Base-by-base conservation (phyloP, 2,113 vertebrate species). In the Caranx ignobilis region DNA sequence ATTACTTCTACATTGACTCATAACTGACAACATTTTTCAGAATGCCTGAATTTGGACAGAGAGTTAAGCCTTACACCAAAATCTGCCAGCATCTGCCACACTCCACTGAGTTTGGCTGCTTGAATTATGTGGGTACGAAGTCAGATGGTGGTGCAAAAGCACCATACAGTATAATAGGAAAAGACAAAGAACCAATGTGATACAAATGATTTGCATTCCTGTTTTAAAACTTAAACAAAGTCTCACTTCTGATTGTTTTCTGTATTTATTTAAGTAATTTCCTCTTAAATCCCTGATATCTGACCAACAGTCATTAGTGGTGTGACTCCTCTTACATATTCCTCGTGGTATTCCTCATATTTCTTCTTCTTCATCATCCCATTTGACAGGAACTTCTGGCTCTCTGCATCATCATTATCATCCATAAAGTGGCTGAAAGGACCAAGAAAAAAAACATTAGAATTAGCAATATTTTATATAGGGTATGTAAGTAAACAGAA, bases 321-420 rank as follows among this genome's bases (percentile, higher is more conserved):
- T 60, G 18, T 15, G 59, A 37, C 21, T 41, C 2, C 41, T 32
- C 96, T 97, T 96, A 99, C 98, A 85, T 95, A 97, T 95, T 99
- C 98, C 90, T 98, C 98, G 9, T 92, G 88, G 72, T 96, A 98
- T 57, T 96, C 96, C 65, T 97, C 96, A 77, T 96, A 93, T 90
- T 96, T 98, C 92, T 97, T 97, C 91, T 97, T 95, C 81, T 94
- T 96, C 87, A 95, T 88, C 87, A 97, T 95, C 39, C 96, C 97
- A 48, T 97, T 97, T 31, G 97, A 94, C 73, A 99, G 95, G 83
- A 99, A 99, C 90, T 96, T 97, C 84, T 97, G 97, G 89, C 95
- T 97, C 91, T 99, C 98, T 32, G 90, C 94, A 41, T 98, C 97
- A 0, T 96, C 96, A 2, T 94, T 95, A 8, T 95, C 94, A 2